Base-by-base conservation (phyloP, 2,888 invertebrate genomes). In the Nephrocerus scutellatus region DNA sequence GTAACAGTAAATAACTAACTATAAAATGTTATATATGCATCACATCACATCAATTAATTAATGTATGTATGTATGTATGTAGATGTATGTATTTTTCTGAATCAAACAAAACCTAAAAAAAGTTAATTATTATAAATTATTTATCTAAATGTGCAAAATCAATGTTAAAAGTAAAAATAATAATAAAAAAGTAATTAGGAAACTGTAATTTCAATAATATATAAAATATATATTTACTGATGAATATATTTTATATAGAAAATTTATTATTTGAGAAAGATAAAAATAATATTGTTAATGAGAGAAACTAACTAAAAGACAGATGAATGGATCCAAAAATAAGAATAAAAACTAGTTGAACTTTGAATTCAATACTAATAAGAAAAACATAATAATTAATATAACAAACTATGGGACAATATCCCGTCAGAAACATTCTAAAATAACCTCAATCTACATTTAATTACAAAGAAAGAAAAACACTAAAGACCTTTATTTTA, bases 191-290 rank as follows among this genome's bases (percentile, higher is more conserved):
- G 44, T 43, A 51, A 53, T 56, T 53, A 57, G 64, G 66, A 66
- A 66, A 66, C 66, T 67, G 66, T 66, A 66, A 66, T 66, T 66
- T 66, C 67, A 67, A 60, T 56, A 56, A 59, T 60, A 52, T 24
- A 43, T 42, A 46, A 40, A 32, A 39, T n/a, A 26, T 24, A 36
- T 39, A 43, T 38, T 16, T 30, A 29, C 10, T 33, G n/a, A 19
- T 13, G 5, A 30, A 30, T 10, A 10, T 13, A 13, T 16, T 19
- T 19, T 35, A 42, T 31, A 31, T 41, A 25, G 38, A 33, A 39
- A 46, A 24, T 41, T 47, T n/a, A 16, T 42, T 37, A 34, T 28
- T 39, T 26, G 50, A 25, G 16, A n/a, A 31, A 7, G 12, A n/a
- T 16, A 19, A 39, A 42, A 36, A 45, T 42, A 47, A 32, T 6